Conservation (phyloP, 2,888 invertebrate species). For the Smittia sp. region DNA sequence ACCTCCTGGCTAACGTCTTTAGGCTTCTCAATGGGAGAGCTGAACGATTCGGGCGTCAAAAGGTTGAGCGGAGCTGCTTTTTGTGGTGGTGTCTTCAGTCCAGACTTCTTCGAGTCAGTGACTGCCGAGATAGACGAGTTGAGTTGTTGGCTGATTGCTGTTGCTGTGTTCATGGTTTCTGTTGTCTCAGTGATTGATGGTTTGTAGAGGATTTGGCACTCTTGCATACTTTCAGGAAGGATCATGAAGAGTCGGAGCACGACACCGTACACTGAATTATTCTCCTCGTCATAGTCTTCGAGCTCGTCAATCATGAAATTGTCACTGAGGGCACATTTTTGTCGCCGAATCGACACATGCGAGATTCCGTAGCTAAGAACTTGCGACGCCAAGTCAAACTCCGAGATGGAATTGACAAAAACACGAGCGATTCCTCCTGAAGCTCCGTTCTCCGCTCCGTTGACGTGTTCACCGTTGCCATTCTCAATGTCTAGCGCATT, state of each 20-base stretch:
- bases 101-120: slow-evolving; percentile 36
- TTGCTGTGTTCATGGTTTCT: slow-evolving; percentile 46
- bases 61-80: slow-evolving; percentile 58
- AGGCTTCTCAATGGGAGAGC: slow-evolving; percentile 52
- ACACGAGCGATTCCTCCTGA: slow-evolving; percentile 52
- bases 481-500: slow-evolving; percentile 49
- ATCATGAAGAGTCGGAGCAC: slow-evolving; percentile 69
- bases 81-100: slow-evolving; percentile 31
- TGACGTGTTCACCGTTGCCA: not conserved
- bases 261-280: slow-evolving; percentile 57
- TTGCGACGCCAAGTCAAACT: slow-evolving; percentile 82
- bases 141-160: not conserved
- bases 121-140: not conserved
- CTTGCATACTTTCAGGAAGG: slow-evolving; percentile 85
- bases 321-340: slow-evolving; percentile 54
- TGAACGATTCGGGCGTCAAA: slow-evolving; percentile 87
- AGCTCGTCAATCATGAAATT: slow-evolving; percentile 58
- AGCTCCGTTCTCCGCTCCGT: not conserved
- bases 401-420: slow-evolving; percentile 72
- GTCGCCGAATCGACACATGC: slow-evolving; percentile 64
- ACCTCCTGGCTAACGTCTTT: slow-evolving; percentile 51
- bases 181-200: slow-evolving; percentile 51
- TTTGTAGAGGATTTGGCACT: slow-evolving; percentile 69
- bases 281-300: slow-evolving; percentile 59
- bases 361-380: slow-evolving; percentile 86